phyloP scores from a whole-genome alignment of 2,113 vertebrate genomes.

The Aptenodytes patagonicus region DNA sequence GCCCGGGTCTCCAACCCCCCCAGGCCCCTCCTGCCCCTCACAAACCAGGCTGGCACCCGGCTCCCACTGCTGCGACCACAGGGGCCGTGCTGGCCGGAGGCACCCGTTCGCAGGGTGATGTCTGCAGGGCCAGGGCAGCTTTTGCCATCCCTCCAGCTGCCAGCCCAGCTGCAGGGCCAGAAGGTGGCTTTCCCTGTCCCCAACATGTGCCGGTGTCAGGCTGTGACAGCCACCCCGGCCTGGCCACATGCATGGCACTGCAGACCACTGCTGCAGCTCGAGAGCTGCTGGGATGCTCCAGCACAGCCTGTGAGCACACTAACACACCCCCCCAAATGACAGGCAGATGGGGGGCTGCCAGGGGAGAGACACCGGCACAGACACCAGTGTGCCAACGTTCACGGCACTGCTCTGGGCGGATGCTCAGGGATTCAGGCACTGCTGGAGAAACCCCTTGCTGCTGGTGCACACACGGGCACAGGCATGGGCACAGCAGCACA shows the following conservation, averaged over 20 bases:
- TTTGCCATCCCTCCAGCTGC: not conserved
- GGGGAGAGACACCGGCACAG: not conserved
- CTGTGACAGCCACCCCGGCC: not conserved
- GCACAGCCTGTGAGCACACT: accelerated
- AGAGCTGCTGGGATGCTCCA: not conserved
- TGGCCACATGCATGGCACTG: accelerated
- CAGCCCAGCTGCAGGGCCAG: not conserved
- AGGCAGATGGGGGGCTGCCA: not conserved
- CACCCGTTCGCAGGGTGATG: too few species aligned
- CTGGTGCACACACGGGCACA: accelerated
- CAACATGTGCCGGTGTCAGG: accelerated
- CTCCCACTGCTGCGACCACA: not conserved
- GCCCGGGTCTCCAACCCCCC: not conserved
- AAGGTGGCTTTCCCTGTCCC: not conserved
- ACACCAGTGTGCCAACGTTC: accelerated
- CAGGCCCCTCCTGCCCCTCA: not conserved
- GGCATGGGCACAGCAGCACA: too few species aligned
- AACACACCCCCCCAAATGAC: too few species aligned
- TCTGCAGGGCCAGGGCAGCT: not conserved
- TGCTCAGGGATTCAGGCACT: not conserved
- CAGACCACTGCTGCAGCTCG: not conserved
- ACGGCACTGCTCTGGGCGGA: accelerated
- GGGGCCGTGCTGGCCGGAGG: not conserved
- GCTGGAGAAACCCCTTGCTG: not conserved
- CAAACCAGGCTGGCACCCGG: accelerated